These are phyloP conservation scores for Meda fulgida DNA, from an alignment of 2,797 vertebrate genomes.

Conservation along the genomic window DNA sequence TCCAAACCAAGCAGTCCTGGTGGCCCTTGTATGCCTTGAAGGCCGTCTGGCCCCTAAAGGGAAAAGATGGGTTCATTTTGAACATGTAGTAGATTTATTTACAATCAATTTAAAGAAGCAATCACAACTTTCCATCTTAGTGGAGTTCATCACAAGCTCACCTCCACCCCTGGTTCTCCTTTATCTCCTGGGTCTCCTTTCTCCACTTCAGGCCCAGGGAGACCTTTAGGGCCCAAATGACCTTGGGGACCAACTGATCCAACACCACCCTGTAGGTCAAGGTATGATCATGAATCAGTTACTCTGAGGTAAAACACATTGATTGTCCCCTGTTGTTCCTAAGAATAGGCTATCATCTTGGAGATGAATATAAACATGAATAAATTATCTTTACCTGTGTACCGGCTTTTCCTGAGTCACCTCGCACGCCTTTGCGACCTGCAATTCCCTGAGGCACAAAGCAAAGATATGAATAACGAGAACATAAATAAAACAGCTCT, in stretches of 20 bases:
- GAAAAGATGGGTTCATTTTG: constrained; percentile 19
- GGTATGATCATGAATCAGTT: not conserved
- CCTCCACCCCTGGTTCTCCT: constrained; percentile 76
- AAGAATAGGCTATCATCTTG: not conserved
- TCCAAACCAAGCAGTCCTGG: constrained; percentile 75
- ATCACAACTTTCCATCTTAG: not conserved
- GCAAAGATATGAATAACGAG: not conserved
- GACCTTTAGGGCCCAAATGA: constrained; percentile 73
- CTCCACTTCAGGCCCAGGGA: constrained; percentile 71
- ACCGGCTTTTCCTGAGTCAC: constrained; percentile 78
- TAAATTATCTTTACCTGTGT: constrained; percentile 70
- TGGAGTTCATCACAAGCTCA: constrained; percentile 46
- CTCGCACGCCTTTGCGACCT: constrained; percentile 78
- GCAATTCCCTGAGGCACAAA: constrained; percentile 73
- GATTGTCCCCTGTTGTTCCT: not conserved
- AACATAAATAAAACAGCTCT: not conserved
- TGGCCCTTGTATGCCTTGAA: constrained; percentile 77
- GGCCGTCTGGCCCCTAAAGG: constrained; percentile 80
- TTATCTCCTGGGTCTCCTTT: constrained; percentile 78
- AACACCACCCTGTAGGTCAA: constrained; percentile 72
- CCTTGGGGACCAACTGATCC: constrained; percentile 76
- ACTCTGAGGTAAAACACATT: not conserved
- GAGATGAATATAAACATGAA: not conserved
- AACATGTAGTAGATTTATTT: constrained; percentile 14
- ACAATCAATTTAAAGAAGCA: not conserved